Percentiles rank a stretch among this genome's conserved stretches.
These are phyloP conservation scores for Gila orcuttii DNA, from an alignment of 2,113 vertebrate genomes.

Conservation along the genomic window DNA sequence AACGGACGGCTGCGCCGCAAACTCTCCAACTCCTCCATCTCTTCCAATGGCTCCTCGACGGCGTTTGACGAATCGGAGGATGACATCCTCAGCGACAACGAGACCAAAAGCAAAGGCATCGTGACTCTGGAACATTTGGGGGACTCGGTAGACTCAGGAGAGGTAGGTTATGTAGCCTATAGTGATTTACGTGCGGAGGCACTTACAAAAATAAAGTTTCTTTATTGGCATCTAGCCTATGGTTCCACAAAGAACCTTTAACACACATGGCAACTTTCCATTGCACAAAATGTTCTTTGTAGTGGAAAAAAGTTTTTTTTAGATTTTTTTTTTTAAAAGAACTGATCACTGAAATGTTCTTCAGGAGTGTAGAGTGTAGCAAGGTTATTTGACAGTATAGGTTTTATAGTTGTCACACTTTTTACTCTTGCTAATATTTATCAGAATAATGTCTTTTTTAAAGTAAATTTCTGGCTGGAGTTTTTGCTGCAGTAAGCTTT, in stretches of 20 bases:
- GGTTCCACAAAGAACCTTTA: too few relatives aligned
- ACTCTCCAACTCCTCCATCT: conserved; percentile 92
- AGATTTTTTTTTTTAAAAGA: too few relatives aligned
- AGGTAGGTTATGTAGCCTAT: conserved; percentile 72
- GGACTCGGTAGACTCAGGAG: conserved; percentile 79
- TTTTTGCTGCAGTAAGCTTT: not conserved
- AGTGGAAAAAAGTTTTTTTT: too few relatives aligned
- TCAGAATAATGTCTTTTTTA: too few relatives aligned
- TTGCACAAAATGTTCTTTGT: too few relatives aligned
- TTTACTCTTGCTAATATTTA: not conserved
- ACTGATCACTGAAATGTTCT: too few relatives aligned
- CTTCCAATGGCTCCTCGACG: conserved; percentile 92
- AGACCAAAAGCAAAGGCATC: conserved; percentile 91
- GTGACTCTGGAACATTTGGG: conserved; percentile 86
- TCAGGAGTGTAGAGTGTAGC: too few relatives aligned
- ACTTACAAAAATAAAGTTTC: too few relatives aligned
- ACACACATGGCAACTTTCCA: too few relatives aligned
- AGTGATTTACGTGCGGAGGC: not conserved
- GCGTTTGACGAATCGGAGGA: conserved; percentile 91
- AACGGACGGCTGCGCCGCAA: conserved; percentile 80
- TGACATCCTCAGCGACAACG: conserved; percentile 91
- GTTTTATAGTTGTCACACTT: not conserved
- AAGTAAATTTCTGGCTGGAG: not conserved
- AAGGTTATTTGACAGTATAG: too few relatives aligned
- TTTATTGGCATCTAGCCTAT: too few relatives aligned